Percentiles rank a stretch among this genome's conserved stretches.
phyloP scores from a whole-genome alignment of 2,888 invertebrate genomes.

The Scrobipalpa atriplicella region DNA sequence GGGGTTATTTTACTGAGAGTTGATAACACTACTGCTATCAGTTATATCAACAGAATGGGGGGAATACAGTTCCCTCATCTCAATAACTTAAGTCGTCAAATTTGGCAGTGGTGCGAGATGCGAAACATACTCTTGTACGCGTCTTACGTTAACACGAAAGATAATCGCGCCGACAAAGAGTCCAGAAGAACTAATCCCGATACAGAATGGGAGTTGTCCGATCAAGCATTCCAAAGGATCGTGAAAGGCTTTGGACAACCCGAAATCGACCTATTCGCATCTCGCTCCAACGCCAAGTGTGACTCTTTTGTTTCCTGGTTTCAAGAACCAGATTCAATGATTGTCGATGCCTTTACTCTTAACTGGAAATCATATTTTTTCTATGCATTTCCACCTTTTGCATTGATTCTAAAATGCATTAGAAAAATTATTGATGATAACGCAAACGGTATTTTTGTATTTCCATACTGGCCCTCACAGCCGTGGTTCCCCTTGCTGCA shows the following conservation, averaged over 20 bases:
- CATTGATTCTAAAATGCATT: conserved; percentile 27
- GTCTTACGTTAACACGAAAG: conserved; percentile 29
- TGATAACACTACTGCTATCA: conserved; percentile 18
- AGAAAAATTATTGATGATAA: conserved; percentile 30
- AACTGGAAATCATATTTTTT: conserved; percentile 27
- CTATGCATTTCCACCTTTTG: conserved; percentile 32
- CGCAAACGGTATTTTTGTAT: conserved; percentile 31
- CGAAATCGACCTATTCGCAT: conserved; percentile 27
- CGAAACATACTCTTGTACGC: conserved; percentile 14
- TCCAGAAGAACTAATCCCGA: conserved; percentile 26
- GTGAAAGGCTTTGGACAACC: not conserved
- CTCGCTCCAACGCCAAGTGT: conserved; percentile 29
- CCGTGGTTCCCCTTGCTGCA: conserved; percentile 27
- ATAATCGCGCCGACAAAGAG: conserved; percentile 28
- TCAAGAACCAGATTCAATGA: conserved; percentile 14
- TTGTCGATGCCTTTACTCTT: conserved; percentile 31
- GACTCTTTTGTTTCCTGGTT: conserved; percentile 21
- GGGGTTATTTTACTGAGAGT: not conserved
- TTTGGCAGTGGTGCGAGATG: conserved; percentile 28
- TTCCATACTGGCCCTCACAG: conserved; percentile 31
- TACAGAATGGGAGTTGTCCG: conserved; percentile 20
- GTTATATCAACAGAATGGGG: conserved; percentile 14
- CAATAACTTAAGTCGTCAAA: conserved; percentile 12
- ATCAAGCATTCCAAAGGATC: not conserved
- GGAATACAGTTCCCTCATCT: conserved; percentile 17